A percentile compares a stretch with the other conserved stretches of the same genome.
These are phyloP conservation scores for Diceros bicornis DNA, from an alignment of 2,797 vertebrate genomes.

Conservation along the genomic window DNA sequence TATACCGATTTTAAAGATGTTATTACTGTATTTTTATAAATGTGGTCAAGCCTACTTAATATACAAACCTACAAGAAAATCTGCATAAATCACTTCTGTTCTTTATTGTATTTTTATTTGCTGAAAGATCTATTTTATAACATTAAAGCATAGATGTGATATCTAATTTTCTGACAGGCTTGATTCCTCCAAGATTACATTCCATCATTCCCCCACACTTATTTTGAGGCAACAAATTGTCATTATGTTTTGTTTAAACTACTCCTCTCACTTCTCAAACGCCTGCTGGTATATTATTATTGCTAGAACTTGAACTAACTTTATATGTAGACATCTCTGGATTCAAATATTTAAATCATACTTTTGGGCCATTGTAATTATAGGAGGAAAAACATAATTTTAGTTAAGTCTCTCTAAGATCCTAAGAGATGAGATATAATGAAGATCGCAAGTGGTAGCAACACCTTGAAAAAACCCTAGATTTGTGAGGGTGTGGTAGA, in stretches of 20 bases:
- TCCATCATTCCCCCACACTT: neutral
- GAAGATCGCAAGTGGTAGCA: neutral
- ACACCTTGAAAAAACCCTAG: constrained; percentile 35
- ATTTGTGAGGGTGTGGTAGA: constrained; percentile 33
- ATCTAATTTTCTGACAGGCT: constrained; percentile 54
- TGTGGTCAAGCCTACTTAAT: neutral
- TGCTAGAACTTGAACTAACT: constrained; percentile 49
- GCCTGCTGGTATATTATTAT: neutral
- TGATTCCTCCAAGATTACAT: neutral
- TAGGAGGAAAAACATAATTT: neutral
- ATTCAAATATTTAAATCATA: neutral
- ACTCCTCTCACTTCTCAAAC: neutral
- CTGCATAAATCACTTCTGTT: neutral
- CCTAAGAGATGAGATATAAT: neutral
- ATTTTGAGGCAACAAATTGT: constrained; percentile 27
- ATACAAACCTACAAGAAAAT: neutral
- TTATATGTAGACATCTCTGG: neutral
- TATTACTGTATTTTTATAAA: constrained; percentile 31
- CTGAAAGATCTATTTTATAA: constrained; percentile 56
- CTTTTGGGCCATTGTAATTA: neutral
- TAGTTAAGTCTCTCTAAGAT: neutral
- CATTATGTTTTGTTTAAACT: constrained; percentile 53
- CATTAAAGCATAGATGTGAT: neutral
- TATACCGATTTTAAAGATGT: constrained; percentile 49
- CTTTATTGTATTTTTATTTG: constrained; percentile 57